Evolutionary conservation across 2,888 invertebrate species (phyloP).

Genomic region (Sphaerophoria rueppellii): DNA sequence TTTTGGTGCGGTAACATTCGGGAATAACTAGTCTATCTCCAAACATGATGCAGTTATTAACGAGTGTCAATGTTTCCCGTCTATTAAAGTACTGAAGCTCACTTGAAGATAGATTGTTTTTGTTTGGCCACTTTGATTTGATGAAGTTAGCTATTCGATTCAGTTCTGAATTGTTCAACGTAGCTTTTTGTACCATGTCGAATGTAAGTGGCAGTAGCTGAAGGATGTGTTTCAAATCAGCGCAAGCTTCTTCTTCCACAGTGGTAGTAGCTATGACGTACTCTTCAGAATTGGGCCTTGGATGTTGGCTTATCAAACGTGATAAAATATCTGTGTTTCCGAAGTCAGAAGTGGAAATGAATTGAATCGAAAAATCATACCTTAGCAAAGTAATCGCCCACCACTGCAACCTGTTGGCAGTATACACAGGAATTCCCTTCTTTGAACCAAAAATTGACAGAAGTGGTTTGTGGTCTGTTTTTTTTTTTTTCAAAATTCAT

Average conservation of each 20-base stretch:
- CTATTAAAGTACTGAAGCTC: constrained; percentile 14
- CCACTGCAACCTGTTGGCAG: constrained; percentile 74
- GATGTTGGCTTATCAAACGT: constrained; percentile 24
- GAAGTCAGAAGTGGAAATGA: constrained; percentile 54
- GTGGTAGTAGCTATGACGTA: constrained; percentile 5
- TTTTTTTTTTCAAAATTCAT: too few species aligned
- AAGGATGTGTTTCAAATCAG: not conserved
- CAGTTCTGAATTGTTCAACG: not conserved
- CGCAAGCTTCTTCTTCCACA: not conserved
- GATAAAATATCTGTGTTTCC: constrained; percentile 44
- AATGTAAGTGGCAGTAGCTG: constrained; percentile 7
- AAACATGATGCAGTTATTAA: constrained; percentile 31
- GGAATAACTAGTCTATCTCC: constrained; percentile 22
- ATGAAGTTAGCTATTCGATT: not conserved
- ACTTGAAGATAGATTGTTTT: constrained; percentile 4
- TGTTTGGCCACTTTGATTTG: constrained; percentile 19
- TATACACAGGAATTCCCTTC: constrained; percentile 70
- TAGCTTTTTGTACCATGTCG: not conserved
- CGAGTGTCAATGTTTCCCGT: not conserved
- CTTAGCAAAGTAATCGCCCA: constrained; percentile 66
- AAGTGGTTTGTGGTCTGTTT: constrained; percentile 74
- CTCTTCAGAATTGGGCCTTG: constrained; percentile 3
- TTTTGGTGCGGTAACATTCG: not conserved
- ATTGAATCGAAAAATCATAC: constrained; percentile 69
- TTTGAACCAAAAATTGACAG: constrained; percentile 77